Evolutionary conservation across 1,140 invertebrate species (phyloP), one percentile per base, ranked within the genome.

Genomic region (Mercenaria mercenaria): DNA sequence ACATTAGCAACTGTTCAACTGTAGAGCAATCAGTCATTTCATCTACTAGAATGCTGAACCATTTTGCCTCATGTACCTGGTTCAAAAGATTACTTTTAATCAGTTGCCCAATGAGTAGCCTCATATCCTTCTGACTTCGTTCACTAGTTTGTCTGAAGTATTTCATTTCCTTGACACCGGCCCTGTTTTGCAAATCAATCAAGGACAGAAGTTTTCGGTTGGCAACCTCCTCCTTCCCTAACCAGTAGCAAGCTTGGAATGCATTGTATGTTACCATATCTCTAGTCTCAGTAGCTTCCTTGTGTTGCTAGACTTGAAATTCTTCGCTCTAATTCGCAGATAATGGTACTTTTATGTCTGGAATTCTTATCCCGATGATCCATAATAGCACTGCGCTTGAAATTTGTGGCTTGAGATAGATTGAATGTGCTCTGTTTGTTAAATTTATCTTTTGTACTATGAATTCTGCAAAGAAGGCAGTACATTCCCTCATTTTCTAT

Each of bases 31-130:
- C 69, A 13, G 69, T 74, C 6, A 67, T 26, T 23, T 72, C 34
- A 20, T 72, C 67, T 20, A 72, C 67, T 18, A 72, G 29, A 6
- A 72, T 4, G 37, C 67, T 72, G 34, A 20, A 82, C 23, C 50
- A 94, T 95, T 95, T 95, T 98, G 97, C 98, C 98, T 96, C 98
- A 97, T 64, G 97, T 97, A 91, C 97, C 97, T 64, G 97, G 8
- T 77, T 1, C 1, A 77, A 2, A 0, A 77, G 23, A 23, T 52
- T 77, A 6, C 41, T 4, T n/a, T 77, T 77, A 18, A 77, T 77
- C 23, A 77, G 23, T 34, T 77, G 74, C 13, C 74, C 74, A 50
- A 77, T 52, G 11, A 76, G 72, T 41, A 76, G 37, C 8, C 72
- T 23, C 72, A 76, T 76, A 37, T 76, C 72, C 41, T 47, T 76